Base-by-base conservation (phyloP, 2,797 vertebrate species). In the Hipposideros larvatus region DNA sequence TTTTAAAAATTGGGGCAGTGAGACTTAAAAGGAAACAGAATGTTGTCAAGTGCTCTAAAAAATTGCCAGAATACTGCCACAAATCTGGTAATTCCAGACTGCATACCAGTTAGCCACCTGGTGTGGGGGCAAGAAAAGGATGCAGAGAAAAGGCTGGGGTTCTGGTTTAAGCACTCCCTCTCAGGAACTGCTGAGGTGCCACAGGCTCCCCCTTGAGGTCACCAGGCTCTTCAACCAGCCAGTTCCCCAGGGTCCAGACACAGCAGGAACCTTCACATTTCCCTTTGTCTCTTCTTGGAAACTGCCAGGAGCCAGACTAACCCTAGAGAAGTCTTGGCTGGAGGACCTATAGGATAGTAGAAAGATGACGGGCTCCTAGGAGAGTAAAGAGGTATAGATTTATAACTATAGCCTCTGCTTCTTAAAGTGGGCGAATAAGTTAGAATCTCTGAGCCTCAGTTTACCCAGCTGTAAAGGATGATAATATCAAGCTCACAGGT, bases 11-110 rank as follows among this genome's bases (percentile, higher is more conserved):
- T 31, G 34, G 41, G 75, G 2, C 34, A 63, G 21, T 43, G 11
- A 55, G 31, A 80, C n/a, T 48, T 18, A 92, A 82, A 78, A 90
- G 46, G 59, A 89, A 94, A 53, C 5, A 70, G 68, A 41, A 78
- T 2, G 2, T 73, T 82, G 4, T 83, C 41, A 82, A 71, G 4
- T 79, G 37, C 57, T 59, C 22, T 24, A 5, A 11, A 63, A 26
- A 4, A 46, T 4, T 22, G 34, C 43, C 55, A 7, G 18, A 73
- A 75, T 28, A 26, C 4, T 43, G 26, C 22, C 28, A 22, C 18
- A 26, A 1, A 1, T 1, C 53, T 68, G 31, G 13, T 13, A 21
- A 34, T 63, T 65, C 77, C 26, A 9, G 3, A 5, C 1, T 7
- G 5, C 28, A 2, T 0, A 1, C 31, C 19, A 24, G 1, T 22